Evolutionary conservation across 2,113 vertebrate genomes (phyloP).

Genomic region (Neotragus moschatus): DNA sequence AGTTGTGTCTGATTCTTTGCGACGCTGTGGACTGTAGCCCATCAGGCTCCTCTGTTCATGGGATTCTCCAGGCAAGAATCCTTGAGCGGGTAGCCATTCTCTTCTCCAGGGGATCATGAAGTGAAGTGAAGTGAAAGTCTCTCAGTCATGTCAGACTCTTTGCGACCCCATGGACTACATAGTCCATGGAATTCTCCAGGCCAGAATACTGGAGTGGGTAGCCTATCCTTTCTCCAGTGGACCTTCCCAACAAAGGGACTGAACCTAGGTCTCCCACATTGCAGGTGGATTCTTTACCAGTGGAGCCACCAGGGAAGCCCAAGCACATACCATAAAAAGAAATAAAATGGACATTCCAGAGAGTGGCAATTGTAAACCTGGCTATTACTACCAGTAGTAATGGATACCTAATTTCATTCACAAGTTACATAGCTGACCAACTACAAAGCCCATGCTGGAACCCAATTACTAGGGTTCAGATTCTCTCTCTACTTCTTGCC

Average conservation of each 20-base stretch:
- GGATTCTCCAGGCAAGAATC: background rate
- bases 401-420: background rate
- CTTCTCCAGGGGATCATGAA: background rate
- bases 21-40: background rate
- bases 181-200: background rate
- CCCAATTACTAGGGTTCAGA: background rate
- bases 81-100: background rate
- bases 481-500: background rate
- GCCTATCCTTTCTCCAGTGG: background rate
- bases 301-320: background rate
- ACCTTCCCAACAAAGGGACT: background rate
- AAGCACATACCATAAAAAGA: background rate
- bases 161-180: background rate
- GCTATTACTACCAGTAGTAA: background rate
- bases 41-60: background rate
- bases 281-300: background rate
- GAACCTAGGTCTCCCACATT: background rate
- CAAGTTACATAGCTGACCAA: background rate
- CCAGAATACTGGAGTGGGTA: background rate
- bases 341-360: background rate
- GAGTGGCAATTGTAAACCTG: background rate
- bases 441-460: background rate
- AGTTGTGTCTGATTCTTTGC: background rate
- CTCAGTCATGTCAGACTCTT: rapidly evolving
- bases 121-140: background rate